phyloP scores from a whole-genome alignment of 2,797 vertebrate species.

The Vireo griseus region DNA sequence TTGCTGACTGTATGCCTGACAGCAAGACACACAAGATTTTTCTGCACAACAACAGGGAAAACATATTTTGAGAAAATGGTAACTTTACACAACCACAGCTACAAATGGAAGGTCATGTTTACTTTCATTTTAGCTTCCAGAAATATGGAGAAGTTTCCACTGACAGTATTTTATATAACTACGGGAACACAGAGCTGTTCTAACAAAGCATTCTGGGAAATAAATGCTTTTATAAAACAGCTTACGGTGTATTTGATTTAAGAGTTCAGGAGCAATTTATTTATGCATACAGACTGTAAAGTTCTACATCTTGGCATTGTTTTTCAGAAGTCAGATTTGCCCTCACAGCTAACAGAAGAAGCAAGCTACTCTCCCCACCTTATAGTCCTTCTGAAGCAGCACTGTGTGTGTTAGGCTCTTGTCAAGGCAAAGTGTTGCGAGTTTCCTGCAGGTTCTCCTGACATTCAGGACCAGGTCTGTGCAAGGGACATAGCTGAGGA shows the following conservation, averaged over 20 bases:
- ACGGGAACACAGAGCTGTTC: neutral
- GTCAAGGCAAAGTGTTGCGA: slow-evolving; percentile 85
- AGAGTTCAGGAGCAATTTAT: neutral
- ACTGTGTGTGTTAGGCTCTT: slow-evolving; percentile 88
- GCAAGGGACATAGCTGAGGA: slow-evolving; percentile 86
- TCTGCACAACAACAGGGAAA: neutral
- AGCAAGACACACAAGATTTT: neutral
- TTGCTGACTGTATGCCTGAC: neutral
- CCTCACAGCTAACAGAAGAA: neutral
- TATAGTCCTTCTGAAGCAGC: slow-evolving; percentile 86
- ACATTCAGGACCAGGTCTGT: slow-evolving; percentile 88
- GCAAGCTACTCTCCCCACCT: slow-evolving; percentile 71
- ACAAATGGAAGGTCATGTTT: neutral
- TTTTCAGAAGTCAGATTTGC: neutral
- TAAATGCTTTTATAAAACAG: slow-evolving; percentile 19
- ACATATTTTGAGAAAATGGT: neutral
- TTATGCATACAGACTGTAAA: neutral
- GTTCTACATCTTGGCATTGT: neutral
- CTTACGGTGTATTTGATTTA: neutral
- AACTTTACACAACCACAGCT: neutral
- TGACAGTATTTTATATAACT: neutral
- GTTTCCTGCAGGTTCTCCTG: slow-evolving; percentile 85
- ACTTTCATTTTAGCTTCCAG: neutral
- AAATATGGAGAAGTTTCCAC: neutral
- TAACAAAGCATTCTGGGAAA: slow-evolving; percentile 31